phyloP scores from a whole-genome alignment of 1,140 invertebrate species.

The Notospermus geniculatus region DNA sequence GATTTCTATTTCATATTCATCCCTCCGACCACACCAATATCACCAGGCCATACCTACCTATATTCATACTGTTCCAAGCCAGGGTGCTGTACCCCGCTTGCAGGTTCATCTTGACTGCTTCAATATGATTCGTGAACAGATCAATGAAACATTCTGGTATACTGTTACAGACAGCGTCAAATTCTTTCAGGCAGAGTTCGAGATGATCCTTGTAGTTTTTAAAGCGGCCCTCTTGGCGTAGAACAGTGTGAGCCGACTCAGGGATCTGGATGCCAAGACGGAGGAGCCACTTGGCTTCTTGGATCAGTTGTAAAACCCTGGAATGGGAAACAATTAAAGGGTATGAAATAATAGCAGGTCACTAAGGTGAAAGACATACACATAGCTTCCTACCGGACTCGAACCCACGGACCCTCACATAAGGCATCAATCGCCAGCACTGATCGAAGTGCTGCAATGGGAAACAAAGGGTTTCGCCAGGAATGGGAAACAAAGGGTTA shows the following conservation, averaged over 20 bases:
- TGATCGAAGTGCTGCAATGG: too few relatives aligned
- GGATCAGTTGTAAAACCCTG: conserved; percentile 52
- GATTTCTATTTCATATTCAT: too few relatives aligned
- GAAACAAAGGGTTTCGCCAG: too few relatives aligned
- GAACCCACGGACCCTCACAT: too few relatives aligned
- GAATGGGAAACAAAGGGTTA: too few relatives aligned
- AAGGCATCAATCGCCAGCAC: too few relatives aligned
- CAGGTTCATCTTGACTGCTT: conserved; percentile 45
- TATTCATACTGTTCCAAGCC: conserved; percentile 57
- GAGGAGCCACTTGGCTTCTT: conserved; percentile 54
- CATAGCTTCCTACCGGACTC: too few relatives aligned
- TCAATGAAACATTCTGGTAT: conserved; percentile 42
- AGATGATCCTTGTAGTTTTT: conserved; percentile 55
- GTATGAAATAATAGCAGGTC: neutral
- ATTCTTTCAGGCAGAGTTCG: conserved; percentile 46
- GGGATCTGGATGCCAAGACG: conserved; percentile 50
- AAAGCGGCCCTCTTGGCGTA: conserved; percentile 50
- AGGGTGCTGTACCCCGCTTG: conserved; percentile 51
- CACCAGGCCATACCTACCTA: conserved; percentile 34
- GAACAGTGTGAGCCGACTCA: conserved; percentile 42
- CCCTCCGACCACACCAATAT: too few relatives aligned
- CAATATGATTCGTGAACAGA: conserved; percentile 45
- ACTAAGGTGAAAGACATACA: too few relatives aligned
- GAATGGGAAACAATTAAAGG: conserved; percentile 15
- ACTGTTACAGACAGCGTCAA: conserved; percentile 36